Percentiles rank a stretch among this genome's conserved stretches.
phyloP scores from a whole-genome alignment of 2,888 invertebrate genomes.

The Diloba caeruleocephala region DNA sequence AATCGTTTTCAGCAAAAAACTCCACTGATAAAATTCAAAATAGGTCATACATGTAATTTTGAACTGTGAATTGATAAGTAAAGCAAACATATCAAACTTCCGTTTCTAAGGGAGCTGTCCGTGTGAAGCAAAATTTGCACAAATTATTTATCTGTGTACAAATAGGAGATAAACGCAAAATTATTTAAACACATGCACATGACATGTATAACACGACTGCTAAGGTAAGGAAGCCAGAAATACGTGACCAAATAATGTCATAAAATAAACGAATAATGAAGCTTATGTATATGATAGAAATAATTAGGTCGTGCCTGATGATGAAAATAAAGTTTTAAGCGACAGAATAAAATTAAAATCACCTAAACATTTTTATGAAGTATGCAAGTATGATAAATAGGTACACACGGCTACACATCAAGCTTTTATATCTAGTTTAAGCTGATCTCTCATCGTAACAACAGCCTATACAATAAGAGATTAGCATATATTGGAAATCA shows the following conservation, averaged over 20 bases:
- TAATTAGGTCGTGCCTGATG: too few relatives aligned
- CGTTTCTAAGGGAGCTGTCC: constrained; percentile 31
- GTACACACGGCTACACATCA: too few relatives aligned
- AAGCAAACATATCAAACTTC: constrained; percentile 42
- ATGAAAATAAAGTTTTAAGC: neutral
- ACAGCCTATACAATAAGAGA: too few relatives aligned
- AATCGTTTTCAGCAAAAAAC: constrained; percentile 3
- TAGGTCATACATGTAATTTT: constrained; percentile 47
- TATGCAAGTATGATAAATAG: too few relatives aligned
- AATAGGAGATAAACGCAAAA: constrained; percentile 24
- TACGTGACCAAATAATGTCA: constrained; percentile 2
- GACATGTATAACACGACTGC: constrained; percentile 5
- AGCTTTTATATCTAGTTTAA: too few relatives aligned
- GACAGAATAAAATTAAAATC: constrained; percentile 1
- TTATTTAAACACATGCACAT: constrained; percentile 20
- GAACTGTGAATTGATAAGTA: constrained; percentile 37
- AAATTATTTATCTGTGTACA: constrained; percentile 34
- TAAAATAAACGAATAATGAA: too few relatives aligned
- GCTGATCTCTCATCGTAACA: too few relatives aligned
- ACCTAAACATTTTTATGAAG: too few relatives aligned
- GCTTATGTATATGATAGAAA: too few relatives aligned
- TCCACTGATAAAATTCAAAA: constrained; percentile 34
- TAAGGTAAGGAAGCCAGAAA: constrained; percentile 1
- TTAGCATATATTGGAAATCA: too few relatives aligned
- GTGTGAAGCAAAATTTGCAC: constrained; percentile 12